A percentile compares a stretch with the other conserved stretches of the same genome.
Evolutionary conservation across 30 jellyfish, hydroid and myxozoan genomes (phyloP).

Genomic region (Cassiopea andromeda): DNA sequence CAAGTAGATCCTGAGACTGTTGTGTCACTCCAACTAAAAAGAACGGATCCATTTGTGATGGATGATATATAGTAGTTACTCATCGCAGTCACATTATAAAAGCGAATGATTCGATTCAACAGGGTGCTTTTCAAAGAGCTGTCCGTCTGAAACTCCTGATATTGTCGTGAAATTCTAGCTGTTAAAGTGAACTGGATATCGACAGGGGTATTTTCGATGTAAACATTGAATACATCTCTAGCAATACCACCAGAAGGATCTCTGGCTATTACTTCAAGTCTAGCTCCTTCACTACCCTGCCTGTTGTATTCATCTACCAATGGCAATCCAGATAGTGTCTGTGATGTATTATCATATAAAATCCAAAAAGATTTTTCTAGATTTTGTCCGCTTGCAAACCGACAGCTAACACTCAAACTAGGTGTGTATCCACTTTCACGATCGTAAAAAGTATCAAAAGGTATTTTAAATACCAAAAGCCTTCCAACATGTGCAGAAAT

Average conservation of each 20-base stretch:
- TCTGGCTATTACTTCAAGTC: constrained; percentile 32
- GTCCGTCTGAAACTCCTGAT: constrained; percentile 20
- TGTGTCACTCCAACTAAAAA: constrained; percentile 66
- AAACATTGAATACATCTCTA: constrained; percentile 60
- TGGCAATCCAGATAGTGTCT: constrained; percentile 59
- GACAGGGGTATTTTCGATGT: constrained; percentile 23
- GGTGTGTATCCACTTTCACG: constrained; percentile 61
- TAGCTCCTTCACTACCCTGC: constrained; percentile 35
- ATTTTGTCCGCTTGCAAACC: constrained; percentile 39
- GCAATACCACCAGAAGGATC: constrained; percentile 52
- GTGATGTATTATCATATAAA: constrained; percentile 43
- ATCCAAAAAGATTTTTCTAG: constrained; percentile 48
- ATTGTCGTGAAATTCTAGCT: constrained; percentile 22
- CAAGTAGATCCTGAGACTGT: constrained; percentile 39
- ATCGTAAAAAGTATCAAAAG: constrained; percentile 71
- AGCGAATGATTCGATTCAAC: constrained; percentile 31
- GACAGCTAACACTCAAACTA: constrained; percentile 34
- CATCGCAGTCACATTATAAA: constrained; percentile 31
- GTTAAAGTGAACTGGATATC: constrained; percentile 43
- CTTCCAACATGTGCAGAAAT: constrained; percentile 56
- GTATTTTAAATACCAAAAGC: constrained; percentile 29
- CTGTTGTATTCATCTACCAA: constrained; percentile 23
- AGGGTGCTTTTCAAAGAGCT: constrained; percentile 28
- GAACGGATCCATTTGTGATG: constrained; percentile 54
- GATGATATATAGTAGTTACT: constrained; percentile 18